phyloP scores from a whole-genome alignment of 1,140 invertebrate genomes.

The Atopsyche davidsoni region DNA sequence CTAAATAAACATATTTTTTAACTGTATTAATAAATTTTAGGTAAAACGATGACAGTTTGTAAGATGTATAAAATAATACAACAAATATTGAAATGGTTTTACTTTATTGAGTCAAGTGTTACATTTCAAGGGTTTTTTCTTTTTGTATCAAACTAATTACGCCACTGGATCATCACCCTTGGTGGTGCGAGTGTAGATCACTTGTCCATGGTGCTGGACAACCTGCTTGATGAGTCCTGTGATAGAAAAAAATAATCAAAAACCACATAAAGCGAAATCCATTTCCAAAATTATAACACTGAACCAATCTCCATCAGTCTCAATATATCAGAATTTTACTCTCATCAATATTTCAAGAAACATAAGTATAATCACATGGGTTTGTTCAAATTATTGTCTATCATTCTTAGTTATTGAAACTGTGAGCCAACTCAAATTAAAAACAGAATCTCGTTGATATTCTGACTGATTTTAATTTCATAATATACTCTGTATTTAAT shows the following conservation, averaged over 20 bases:
- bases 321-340: conserved; percentile 55
- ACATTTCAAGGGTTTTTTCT: conserved; percentile 8
- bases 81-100: conserved; percentile 10
- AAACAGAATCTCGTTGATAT: too few relatives aligned
- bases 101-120: conserved; percentile 4
- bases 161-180: conserved; percentile 77
- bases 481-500: too few relatives aligned
- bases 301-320: conserved; percentile 44
- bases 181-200: conserved; percentile 96
- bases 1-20: too few relatives aligned
- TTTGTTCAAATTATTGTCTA: too few relatives aligned
- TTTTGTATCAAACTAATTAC: conserved; percentile 30
- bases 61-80: conserved; percentile 15
- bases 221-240: conserved; percentile 92
- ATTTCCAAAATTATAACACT: too few relatives aligned
- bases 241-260: conserved; percentile 35
- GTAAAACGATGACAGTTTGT: too few relatives aligned
- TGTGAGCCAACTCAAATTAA: too few relatives aligned
- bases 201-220: conserved; percentile 93
- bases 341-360: conserved; percentile 40
- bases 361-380: conserved; percentile 34
- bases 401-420: too few relatives aligned
- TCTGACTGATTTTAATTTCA: too few relatives aligned
- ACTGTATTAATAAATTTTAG: too few relatives aligned
- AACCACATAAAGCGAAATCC: conserved; percentile 12